Base-by-base conservation (phyloP, 2,888 invertebrate species). In the Rugalucina vietnamica region DNA sequence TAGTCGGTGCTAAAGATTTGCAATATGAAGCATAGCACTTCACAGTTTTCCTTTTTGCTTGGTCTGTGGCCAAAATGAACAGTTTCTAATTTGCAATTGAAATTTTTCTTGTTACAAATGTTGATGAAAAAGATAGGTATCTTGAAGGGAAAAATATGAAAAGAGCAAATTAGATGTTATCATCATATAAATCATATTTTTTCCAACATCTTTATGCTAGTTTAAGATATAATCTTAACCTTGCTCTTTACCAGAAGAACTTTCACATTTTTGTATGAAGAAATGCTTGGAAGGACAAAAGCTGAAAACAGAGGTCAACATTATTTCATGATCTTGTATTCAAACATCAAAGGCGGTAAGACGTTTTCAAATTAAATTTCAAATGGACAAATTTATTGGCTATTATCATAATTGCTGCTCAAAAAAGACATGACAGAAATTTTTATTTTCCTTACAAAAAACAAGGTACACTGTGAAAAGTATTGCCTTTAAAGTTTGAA, bases 131-230 rank as follows among this genome's bases (percentile, higher is more conserved):
- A 24, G 60, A 60, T 60, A 60, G 21, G 3, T 29, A 29, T 60
- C 29, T 4, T 24, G 27, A 27, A 18, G 60, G 29, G 18, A 43
- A 70, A 70, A 70, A 36, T n/a, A n/a, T n/a, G n/a, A n/a, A 37
- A 39, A 36, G 24, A 70, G 29, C 70, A 70, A 70, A 70, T 70
- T 70, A 39, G 37, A 36, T 70, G n/a, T 5, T 70, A 70, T 70
- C 70, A n/a, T 21, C 4, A 70, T n/a, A 70, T 70, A 70, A 70
- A 70, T 70, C 70, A 37, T 70, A 34, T 70, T 70, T 60, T 60
- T 70, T 60, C 29, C 29, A n/a, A 60, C 60, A 60, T 60, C 54
- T 54, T 70, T 70, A 70, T 70, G 70, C 32, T 70, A 37, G 70
- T 34, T 70, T 24, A 70, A 32, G 70, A 70, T 70, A 60, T 60